Evolutionary conservation across 1,140 invertebrate species (phyloP).

Genomic region (Calliopsis andreniformis): DNA sequence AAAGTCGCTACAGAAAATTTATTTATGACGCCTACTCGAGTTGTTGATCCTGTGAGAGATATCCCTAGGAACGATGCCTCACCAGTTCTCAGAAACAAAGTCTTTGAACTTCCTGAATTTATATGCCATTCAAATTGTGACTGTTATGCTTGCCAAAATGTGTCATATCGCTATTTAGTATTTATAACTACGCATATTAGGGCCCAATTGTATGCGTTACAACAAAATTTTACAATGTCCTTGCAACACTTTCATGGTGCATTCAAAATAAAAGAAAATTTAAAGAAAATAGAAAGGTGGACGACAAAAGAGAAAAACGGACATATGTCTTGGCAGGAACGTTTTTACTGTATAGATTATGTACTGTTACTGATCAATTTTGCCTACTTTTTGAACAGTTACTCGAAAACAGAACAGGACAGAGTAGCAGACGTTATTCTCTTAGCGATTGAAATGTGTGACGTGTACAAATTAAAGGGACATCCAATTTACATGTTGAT

Average conservation of each 20-base stretch:
- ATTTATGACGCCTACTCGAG: constrained; percentile 12
- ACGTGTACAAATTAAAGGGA: constrained; percentile 59
- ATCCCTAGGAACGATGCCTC: constrained; percentile 61
- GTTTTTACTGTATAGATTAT: constrained; percentile 62
- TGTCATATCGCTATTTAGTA: constrained; percentile 70
- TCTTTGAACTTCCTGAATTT: constrained; percentile 70
- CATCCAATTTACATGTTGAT: constrained; percentile 66
- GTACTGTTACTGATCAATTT: constrained; percentile 70
- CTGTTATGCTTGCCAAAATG: constrained; percentile 74
- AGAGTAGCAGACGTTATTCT: constrained; percentile 41
- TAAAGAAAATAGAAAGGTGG: neutral
- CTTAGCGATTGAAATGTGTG: constrained; percentile 59
- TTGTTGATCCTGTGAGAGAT: constrained; percentile 59
- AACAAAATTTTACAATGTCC: constrained; percentile 59
- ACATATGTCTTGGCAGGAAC: constrained; percentile 53
- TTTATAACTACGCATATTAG: constrained; percentile 70
- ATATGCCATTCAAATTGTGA: constrained; percentile 66
- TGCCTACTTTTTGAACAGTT: constrained; percentile 58
- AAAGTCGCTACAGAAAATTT: neutral
- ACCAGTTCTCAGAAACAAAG: constrained; percentile 67
- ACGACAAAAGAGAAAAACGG: neutral
- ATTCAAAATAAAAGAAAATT: constrained; percentile 62
- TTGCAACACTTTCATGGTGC: constrained; percentile 74
- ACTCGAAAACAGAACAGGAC: constrained; percentile 10
- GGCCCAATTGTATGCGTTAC: constrained; percentile 72